Conservation (phyloP, 2,113 vertebrate genomes). For the Nettapus auritus region DNA sequence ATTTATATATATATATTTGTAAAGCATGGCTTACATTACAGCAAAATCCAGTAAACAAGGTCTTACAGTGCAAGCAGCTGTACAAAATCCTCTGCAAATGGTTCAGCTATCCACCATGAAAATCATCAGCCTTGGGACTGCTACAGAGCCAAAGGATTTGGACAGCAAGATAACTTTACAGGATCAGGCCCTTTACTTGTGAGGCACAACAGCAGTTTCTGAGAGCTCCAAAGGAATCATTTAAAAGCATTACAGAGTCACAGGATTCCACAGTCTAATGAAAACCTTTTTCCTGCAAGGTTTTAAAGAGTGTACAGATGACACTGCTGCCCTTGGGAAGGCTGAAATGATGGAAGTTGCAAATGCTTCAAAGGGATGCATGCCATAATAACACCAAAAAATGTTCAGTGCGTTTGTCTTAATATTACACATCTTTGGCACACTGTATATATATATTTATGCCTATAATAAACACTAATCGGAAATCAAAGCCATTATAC, state of each 20-base stretch:
- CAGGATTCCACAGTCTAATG: neutral
- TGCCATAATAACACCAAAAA: neutral
- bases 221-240: neutral
- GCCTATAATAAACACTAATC: neutral
- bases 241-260: neutral
- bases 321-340: neutral
- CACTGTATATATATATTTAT: neutral
- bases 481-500: conserved; percentile 26
- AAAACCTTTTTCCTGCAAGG: neutral
- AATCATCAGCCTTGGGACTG: neutral
- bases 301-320: neutral
- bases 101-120: neutral
- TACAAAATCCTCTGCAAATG: neutral
- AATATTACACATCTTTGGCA: neutral
- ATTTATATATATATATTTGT: neutral
- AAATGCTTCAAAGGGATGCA: neutral
- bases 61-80: neutral
- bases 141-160: neutral
- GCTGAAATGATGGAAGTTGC: neutral
- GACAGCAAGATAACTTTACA: neutral
- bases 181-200: neutral
- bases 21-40: neutral
- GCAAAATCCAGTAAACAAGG: neutral
- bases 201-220: neutral
- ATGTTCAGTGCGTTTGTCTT: neutral